Conservation (phyloP, 2,797 vertebrate genomes). For the Aulostomus chinensis region DNA sequence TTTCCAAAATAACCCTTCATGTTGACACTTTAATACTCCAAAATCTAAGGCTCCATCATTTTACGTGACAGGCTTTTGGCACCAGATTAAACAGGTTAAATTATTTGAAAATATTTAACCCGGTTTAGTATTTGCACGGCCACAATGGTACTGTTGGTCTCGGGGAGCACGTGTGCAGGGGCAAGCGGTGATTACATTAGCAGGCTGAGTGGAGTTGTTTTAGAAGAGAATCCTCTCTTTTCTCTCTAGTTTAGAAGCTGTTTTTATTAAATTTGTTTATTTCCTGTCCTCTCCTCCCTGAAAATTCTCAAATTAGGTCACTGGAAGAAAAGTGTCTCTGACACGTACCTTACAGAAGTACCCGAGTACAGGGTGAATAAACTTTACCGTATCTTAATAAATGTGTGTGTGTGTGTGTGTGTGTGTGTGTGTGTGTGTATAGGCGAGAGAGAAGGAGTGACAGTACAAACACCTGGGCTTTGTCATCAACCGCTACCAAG, state of each 20-base stretch:
- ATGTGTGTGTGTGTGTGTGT: too few relatives aligned
- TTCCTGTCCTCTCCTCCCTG: constrained; percentile 49
- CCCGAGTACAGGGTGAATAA: too few relatives aligned
- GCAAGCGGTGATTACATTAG: constrained; percentile 50
- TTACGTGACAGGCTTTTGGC: constrained; percentile 8
- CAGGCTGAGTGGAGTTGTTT: constrained; percentile 12
- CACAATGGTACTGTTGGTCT: constrained; percentile 9
- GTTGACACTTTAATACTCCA: too few relatives aligned
- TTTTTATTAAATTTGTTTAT: constrained; percentile 57
- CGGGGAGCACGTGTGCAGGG: constrained; percentile 43
- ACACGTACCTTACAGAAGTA: too few relatives aligned
- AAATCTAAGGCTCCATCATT: neutral
- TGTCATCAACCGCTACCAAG: too few relatives aligned
- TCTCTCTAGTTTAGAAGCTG: constrained; percentile 35
- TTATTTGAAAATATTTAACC: too few relatives aligned
- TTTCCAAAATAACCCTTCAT: too few relatives aligned
- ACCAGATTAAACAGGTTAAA: constrained; percentile 16
- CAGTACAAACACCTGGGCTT: too few relatives aligned
- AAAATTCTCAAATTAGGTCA: constrained; percentile 46
- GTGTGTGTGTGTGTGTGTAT: too few relatives aligned
- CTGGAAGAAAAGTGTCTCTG: too few relatives aligned
- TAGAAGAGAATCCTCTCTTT: constrained; percentile 14
- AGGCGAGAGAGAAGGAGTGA: too few relatives aligned
- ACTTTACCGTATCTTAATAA: too few relatives aligned
- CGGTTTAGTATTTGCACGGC: neutral